phyloP scores from a whole-genome alignment of 1,140 invertebrate genomes.

The Zaprionus ornatus region DNA sequence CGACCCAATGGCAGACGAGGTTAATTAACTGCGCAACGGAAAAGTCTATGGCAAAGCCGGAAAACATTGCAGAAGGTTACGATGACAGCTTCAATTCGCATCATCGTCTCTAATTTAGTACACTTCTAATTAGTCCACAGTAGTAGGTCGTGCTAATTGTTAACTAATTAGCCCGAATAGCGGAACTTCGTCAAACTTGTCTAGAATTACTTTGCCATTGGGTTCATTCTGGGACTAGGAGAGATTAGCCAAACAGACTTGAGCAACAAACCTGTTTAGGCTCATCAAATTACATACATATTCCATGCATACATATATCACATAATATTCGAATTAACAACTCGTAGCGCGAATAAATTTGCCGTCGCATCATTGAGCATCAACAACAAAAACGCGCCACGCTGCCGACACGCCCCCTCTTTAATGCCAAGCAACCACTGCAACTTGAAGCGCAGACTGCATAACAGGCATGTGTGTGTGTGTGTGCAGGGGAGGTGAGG shows the following conservation, averaged over 20 bases:
- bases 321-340: background rate
- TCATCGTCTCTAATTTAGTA: background rate
- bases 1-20: constrained; percentile 21
- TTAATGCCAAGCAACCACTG: constrained; percentile 4
- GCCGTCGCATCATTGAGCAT: background rate
- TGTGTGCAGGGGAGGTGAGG: background rate
- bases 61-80: constrained; percentile 58
- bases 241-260: constrained; percentile 4
- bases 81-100: constrained; percentile 16
- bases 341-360: background rate
- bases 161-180: background rate
- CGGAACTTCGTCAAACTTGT: background rate
- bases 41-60: constrained; percentile 48
- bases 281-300: background rate
- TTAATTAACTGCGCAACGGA: constrained; percentile 34
- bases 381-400: background rate
- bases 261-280: constrained; percentile 30
- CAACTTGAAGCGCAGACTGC: constrained; percentile 11
- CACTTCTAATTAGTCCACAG: constrained; percentile 29
- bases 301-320: too few species aligned
- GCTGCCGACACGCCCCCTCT: background rate
- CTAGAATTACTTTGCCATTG: background rate
- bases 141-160: constrained; percentile 31
- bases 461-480: constrained; percentile 20
- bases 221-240: background rate